Conservation (phyloP, 2,113 vertebrate genomes). For the Heteronetta atricapilla region DNA sequence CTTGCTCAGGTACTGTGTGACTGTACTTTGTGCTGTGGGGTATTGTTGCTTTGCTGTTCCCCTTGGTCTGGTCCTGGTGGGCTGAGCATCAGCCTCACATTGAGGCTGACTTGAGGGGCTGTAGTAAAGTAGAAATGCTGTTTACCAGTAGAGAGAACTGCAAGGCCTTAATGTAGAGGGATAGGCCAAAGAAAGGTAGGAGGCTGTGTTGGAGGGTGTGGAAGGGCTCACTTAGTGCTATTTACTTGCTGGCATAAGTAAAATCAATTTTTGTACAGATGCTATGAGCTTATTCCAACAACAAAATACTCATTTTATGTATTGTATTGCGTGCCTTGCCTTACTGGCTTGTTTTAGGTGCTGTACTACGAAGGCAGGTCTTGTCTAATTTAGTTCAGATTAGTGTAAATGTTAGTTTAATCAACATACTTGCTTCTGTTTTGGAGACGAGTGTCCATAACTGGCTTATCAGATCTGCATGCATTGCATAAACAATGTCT, state of each 20-base stretch:
- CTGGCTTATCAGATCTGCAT: not conserved
- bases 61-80: not conserved
- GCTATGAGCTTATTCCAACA: not conserved
- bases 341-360: not conserved
- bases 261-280: not conserved
- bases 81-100: too few species aligned
- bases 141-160: not conserved
- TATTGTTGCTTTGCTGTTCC: rapidly evolving
- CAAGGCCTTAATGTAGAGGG: not conserved
- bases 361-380: not conserved
- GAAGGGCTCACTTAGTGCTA: not conserved
- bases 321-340: not conserved
- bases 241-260: not conserved
- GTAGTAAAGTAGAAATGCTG: not conserved
- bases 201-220: not conserved
- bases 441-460: too few species aligned
- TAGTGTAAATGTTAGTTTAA: not conserved
- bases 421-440: not conserved
- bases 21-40: rapidly evolving
- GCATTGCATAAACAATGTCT: not conserved
- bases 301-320: not conserved
- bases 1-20: not conserved
- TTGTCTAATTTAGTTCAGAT: not conserved
- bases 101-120: not conserved
- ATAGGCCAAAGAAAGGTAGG: not conserved